Percentiles rank a stretch among this genome's conserved stretches.
Evolutionary conservation across 2,113 vertebrate genomes (phyloP).

Genomic region (Cephalopholis sonnerati): DNA sequence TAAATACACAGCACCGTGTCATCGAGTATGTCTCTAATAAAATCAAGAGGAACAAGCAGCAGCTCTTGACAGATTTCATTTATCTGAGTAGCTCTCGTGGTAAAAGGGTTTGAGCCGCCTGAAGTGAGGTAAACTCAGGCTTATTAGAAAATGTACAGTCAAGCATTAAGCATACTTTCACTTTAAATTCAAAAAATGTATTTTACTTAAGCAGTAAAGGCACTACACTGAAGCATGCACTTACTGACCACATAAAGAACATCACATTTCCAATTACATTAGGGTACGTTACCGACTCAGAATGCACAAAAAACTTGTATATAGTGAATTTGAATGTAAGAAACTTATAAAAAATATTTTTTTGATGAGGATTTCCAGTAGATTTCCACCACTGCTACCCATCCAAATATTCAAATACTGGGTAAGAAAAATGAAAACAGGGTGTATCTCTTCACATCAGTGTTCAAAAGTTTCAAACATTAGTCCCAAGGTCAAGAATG

Average conservation of each 20-base stretch:
- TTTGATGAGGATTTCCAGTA: not conserved
- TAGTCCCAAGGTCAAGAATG: conserved; percentile 3
- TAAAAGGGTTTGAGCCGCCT: conserved; percentile 12
- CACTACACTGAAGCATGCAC: not conserved
- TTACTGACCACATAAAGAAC: not conserved
- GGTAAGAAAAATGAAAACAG: not conserved
- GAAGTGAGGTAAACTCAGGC: conserved; percentile 25
- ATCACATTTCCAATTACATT: not conserved
- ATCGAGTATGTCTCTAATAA: conserved; percentile 23
- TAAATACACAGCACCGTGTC: conserved; percentile 14
- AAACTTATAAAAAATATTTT: not conserved
- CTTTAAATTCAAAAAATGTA: conserved; percentile 7
- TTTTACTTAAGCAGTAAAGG: not conserved
- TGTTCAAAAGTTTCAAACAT: not conserved
- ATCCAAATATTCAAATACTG: not conserved
- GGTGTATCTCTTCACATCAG: not conserved
- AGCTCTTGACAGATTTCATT: conserved; percentile 34
- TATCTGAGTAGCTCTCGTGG: conserved; percentile 25
- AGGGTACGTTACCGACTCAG: not conserved
- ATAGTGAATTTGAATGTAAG: not conserved
- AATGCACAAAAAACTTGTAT: not conserved
- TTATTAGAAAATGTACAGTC: conserved; percentile 1
- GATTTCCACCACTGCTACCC: not conserved
- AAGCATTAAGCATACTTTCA: not conserved
- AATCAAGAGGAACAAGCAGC: conserved; percentile 20